Conservation (phyloP, 2,113 vertebrate genomes). For the Thamnaconus septentrionalis region DNA sequence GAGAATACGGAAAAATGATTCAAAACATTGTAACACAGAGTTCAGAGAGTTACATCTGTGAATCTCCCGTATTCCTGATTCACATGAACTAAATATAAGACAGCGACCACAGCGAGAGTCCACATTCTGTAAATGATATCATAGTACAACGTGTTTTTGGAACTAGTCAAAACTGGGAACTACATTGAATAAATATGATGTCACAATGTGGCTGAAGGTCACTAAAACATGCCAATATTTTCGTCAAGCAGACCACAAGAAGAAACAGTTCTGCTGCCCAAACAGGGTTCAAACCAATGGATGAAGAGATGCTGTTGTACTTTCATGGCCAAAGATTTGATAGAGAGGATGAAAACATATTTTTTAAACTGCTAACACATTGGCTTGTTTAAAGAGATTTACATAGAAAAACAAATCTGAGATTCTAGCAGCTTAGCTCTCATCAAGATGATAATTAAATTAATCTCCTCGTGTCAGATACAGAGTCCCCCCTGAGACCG, state of each 20-base stretch:
- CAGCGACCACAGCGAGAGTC: not conserved
- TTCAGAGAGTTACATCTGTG: not conserved
- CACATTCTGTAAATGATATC: constrained; percentile 28
- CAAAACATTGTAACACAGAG: not conserved
- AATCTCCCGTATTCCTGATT: not conserved
- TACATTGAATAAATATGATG: constrained; percentile 39
- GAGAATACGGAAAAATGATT: too few relatives aligned
- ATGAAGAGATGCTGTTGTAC: constrained; percentile 13
- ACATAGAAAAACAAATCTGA: constrained; percentile 60
- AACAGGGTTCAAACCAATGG: not conserved
- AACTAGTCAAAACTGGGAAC: constrained; percentile 25
- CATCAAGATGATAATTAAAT: constrained; percentile 66
- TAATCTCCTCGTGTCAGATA: constrained; percentile 50
- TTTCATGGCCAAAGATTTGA: constrained; percentile 52
- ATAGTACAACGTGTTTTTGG: constrained; percentile 4
- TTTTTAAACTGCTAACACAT: constrained; percentile 64
- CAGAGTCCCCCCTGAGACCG: constrained; percentile 46
- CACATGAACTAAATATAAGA: constrained; percentile 14
- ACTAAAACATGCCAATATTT: constrained; percentile 44
- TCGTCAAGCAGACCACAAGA: constrained; percentile 49
- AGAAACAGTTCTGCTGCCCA: constrained; percentile 41
- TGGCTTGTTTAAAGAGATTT: constrained; percentile 62
- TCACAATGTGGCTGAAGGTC: constrained; percentile 22
- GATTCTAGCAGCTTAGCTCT: constrained; percentile 49
- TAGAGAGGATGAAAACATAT: constrained; percentile 49